phyloP scores from a whole-genome alignment of 2,113 vertebrate genomes.

The Perccottus glenii region DNA sequence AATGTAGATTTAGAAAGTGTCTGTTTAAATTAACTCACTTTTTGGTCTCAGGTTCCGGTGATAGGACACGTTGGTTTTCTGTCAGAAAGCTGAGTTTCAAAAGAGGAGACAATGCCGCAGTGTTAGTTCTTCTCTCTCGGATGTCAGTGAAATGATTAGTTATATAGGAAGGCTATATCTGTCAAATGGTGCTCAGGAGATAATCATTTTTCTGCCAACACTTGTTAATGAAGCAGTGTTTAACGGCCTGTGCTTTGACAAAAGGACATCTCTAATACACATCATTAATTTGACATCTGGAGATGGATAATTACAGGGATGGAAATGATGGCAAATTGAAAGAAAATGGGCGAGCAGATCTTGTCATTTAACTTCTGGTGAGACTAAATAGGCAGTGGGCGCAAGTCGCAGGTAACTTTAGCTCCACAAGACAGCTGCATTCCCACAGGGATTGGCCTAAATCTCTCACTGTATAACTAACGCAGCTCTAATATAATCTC shows the following conservation, averaged over 20 bases:
- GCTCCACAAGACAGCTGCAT: constrained; percentile 11
- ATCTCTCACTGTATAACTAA: constrained; percentile 19
- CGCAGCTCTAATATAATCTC: not conserved
- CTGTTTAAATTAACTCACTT: constrained; percentile 65
- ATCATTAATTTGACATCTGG: constrained; percentile 71
- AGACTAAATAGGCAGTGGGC: not conserved
- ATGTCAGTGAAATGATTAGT: constrained; percentile 21
- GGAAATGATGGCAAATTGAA: constrained; percentile 67
- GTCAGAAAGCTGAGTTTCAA: constrained; percentile 35
- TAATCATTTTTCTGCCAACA: constrained; percentile 60
- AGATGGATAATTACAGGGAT: constrained; percentile 51
- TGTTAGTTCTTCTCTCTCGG: constrained; percentile 41
- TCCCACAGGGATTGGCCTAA: constrained; percentile 42
- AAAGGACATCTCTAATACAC: constrained; percentile 64
- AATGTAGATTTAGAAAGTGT: not conserved
- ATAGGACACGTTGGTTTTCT: constrained; percentile 19
- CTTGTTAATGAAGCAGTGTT: constrained; percentile 61
- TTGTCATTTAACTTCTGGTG: constrained; percentile 48
- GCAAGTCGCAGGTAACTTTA: constrained; percentile 29
- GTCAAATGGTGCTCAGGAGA: constrained; percentile 56
- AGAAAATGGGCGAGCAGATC: constrained; percentile 51
- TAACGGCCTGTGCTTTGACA: constrained; percentile 59
- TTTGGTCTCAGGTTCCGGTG: constrained; percentile 68
- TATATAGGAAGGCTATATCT: constrained; percentile 39
- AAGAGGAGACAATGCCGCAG: constrained; percentile 38